Base-by-base conservation (phyloP, 2,888 invertebrate genomes). In the Hydrotaea diabolus region DNA sequence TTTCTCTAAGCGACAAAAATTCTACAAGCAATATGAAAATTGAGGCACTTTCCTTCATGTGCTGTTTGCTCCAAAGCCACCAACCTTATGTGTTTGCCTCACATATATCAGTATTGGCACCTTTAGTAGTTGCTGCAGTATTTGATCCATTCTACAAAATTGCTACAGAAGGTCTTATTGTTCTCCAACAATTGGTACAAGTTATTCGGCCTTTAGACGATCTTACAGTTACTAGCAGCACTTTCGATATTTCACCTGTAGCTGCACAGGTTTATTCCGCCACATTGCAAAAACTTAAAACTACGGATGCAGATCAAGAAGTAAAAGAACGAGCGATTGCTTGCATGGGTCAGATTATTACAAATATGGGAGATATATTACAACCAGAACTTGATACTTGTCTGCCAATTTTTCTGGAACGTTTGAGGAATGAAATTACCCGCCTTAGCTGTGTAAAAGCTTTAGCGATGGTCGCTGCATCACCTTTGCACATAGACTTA, bases 101-200 rank as follows among this genome's bases (percentile, higher is more conserved):
- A 4, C 96, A 97, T 92, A 96, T 97, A 91, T 93, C 94, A 1
- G 94, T 95, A 31, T 92, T 98, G 57, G 94, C 97, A 85, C 97
- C 97, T 11, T 96, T 98, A 4, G 96, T 99, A 69, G 95, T 98
- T 69, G 94, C 95, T 82, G 96, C 98, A 49, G 98, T 99, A 26
- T 96, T 96, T 75, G 99, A 99, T 94, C 96, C 96, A 62, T 99
- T 99, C 93, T 99, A 99, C 93, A 99, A 99, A 93, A 99, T 99
- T 88, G 98, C 98, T 0, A 98, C 99, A 0, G 99, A 99, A 92
- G 99, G 99, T 1, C 93, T 99, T 77, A 93, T 97, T 26, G 98
- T 99, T 19, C 94, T 98, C 85, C 98, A 99, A 92, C 97, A 98
- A 86, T 94, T 99, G 82, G 98, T 99, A 26, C 97, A 97, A 93